Percentiles rank a stretch among this genome's conserved stretches.
Evolutionary conservation across 2,888 invertebrate genomes (phyloP).

Genomic region (Drosophila affinis): DNA sequence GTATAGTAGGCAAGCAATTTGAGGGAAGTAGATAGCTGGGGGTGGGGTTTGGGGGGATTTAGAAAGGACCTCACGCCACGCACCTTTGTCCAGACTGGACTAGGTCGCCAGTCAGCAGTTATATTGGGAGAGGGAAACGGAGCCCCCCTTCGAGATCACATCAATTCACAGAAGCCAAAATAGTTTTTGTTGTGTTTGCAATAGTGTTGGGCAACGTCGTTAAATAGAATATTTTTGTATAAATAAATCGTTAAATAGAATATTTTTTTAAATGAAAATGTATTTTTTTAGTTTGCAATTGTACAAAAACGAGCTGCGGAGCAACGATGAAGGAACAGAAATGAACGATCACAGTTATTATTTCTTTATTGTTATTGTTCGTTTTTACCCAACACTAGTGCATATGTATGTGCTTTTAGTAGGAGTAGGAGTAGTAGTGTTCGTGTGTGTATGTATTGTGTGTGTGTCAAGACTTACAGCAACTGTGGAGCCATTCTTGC

Average conservation of each 20-base stretch:
- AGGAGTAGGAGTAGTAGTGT: conserved; percentile 31
- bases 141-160: not conserved
- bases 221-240: not conserved
- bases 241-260: not conserved
- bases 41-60: conserved; percentile 27
- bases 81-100: conserved; percentile 39
- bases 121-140: not conserved
- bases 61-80: conserved; percentile 40
- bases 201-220: conserved; percentile 1
- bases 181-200: conserved; percentile 57
- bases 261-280: not conserved
- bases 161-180: conserved; percentile 70
- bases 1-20: conserved; percentile 42
- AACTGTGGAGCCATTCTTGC: conserved; percentile 99
- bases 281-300: not conserved
- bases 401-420: conserved; percentile 1
- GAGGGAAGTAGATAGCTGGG: conserved; percentile 23
- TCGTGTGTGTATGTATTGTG: conserved; percentile 35
- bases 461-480: conserved; percentile 91
- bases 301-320: not conserved
- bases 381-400: not conserved
- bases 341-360: not conserved
- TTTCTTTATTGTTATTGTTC: too few species aligned
- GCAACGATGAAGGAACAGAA: not conserved
- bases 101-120: conserved; percentile 21